A percentile compares a stretch with the other conserved stretches of the same genome.
These are phyloP conservation scores for Blastobasis lacticolella DNA, from an alignment of 2,888 invertebrate genomes.

Conservation along the genomic window DNA sequence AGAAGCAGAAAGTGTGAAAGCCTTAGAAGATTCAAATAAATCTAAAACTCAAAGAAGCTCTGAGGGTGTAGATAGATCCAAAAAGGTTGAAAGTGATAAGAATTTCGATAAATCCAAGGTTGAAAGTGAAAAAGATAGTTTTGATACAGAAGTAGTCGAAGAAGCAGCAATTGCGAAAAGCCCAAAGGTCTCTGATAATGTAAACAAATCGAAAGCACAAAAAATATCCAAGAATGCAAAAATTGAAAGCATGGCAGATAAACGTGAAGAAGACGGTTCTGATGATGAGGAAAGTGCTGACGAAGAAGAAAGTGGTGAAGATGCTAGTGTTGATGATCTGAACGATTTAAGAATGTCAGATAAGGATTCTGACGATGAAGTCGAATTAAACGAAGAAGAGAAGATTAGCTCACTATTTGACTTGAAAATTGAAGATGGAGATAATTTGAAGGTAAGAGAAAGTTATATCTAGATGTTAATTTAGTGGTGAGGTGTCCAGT, in stretches of 20 bases:
- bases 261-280: slow-evolving; percentile 18
- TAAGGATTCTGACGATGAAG: slow-evolving; percentile 38
- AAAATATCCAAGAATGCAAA: too few relatives aligned
- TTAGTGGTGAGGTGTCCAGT: too few relatives aligned
- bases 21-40: background rate
- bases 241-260: slow-evolving; percentile 4
- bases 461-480: too few relatives aligned
- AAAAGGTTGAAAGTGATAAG: background rate
- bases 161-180: too few relatives aligned
- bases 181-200: too few relatives aligned
- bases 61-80: background rate
- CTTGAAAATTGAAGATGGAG: slow-evolving; percentile 40
- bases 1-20: slow-evolving; percentile 7
- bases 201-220: too few relatives aligned
- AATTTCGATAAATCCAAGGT: background rate
- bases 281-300: slow-evolving; percentile 17
- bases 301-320: slow-evolving; percentile 13
- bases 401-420: slow-evolving; percentile 48
- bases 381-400: slow-evolving; percentile 26
- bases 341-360: slow-evolving; percentile 69
- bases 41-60: too few relatives aligned
- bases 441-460: slow-evolving; percentile 48
- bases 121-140: background rate
- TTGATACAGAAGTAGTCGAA: too few relatives aligned
- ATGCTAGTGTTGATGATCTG: slow-evolving; percentile 30